Conservation (phyloP, 2,888 invertebrate genomes). For the Marasmarcha lunaedactyla region DNA sequence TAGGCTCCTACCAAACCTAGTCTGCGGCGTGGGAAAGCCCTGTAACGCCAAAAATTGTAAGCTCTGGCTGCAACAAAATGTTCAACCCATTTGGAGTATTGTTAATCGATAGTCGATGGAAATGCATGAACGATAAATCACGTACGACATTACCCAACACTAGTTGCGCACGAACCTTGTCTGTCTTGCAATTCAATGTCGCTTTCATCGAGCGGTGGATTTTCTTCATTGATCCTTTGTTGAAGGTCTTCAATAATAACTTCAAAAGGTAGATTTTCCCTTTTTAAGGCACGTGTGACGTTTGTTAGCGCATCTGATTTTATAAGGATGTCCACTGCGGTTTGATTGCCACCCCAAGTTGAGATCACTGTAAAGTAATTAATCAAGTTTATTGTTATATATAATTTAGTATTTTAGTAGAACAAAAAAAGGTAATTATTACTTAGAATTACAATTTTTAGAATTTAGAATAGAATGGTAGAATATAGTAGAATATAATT, state of each 20-base stretch:
- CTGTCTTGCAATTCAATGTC: slow-evolving; percentile 77
- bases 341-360: slow-evolving; percentile 75
- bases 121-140: slow-evolving; percentile 3
- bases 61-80: slow-evolving; percentile 67
- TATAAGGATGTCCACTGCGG: slow-evolving; percentile 78
- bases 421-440: slow-evolving; percentile 5
- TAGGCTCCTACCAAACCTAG: slow-evolving; percentile 53
- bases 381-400: slow-evolving; percentile 5
- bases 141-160: background rate
- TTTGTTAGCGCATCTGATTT: slow-evolving; percentile 73
- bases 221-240: slow-evolving; percentile 82
- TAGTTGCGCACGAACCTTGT: slow-evolving; percentile 64
- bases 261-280: slow-evolving; percentile 74
- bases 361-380: slow-evolving; percentile 62
- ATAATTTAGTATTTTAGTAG: slow-evolving; percentile 4
- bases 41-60: slow-evolving; percentile 71
- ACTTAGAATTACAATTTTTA: too few relatives aligned
- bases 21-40: slow-evolving; percentile 45
- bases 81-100: slow-evolving; percentile 45
- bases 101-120: slow-evolving; percentile 16
- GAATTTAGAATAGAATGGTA: too few relatives aligned
- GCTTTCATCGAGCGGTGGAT: slow-evolving; percentile 76
- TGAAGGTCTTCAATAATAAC: slow-evolving; percentile 85
- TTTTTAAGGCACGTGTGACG: slow-evolving; percentile 72
- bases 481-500: slow-evolving; percentile 4